phyloP scores from a whole-genome alignment of 2,113 vertebrate species.

The Anolis carolinensis region DNA sequence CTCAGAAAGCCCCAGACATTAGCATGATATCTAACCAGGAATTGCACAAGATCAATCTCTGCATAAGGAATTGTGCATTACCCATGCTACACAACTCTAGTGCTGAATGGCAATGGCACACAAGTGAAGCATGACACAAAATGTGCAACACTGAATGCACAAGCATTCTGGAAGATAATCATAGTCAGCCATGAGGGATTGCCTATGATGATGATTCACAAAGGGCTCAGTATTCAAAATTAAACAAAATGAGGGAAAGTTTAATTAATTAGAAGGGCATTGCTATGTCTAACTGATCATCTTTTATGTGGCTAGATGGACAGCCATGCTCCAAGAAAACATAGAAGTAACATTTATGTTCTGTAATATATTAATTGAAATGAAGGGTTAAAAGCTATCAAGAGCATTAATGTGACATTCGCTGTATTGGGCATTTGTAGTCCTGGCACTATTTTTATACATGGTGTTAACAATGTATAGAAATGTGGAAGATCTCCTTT shows the following conservation, averaged over 20 bases:
- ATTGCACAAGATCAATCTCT: too few relatives aligned
- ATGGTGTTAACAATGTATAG: neutral
- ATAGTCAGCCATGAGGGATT: too few relatives aligned
- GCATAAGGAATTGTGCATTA: too few relatives aligned
- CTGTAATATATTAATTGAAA: neutral
- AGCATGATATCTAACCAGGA: neutral
- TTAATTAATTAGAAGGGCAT: neutral
- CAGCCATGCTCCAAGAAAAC: neutral
- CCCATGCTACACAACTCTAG: too few relatives aligned
- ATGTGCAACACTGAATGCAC: too few relatives aligned
- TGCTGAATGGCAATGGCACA: too few relatives aligned
- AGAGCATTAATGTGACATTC: neutral
- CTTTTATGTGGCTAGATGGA: neutral
- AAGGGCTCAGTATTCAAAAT: neutral
- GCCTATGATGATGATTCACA: too few relatives aligned
- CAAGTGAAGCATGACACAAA: too few relatives aligned
- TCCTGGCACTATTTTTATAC: neutral
- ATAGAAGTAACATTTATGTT: neutral
- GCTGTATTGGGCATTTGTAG: too few relatives aligned
- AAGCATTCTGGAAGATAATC: too few relatives aligned
- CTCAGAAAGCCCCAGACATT: neutral
- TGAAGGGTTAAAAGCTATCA: neutral
- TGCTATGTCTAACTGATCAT: neutral
- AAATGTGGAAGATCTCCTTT: neutral
- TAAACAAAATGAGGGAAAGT: neutral